These are phyloP conservation scores for Mionectes olivaceus DNA, from an alignment of 2,797 vertebrate genomes.

Conservation along the genomic window DNA sequence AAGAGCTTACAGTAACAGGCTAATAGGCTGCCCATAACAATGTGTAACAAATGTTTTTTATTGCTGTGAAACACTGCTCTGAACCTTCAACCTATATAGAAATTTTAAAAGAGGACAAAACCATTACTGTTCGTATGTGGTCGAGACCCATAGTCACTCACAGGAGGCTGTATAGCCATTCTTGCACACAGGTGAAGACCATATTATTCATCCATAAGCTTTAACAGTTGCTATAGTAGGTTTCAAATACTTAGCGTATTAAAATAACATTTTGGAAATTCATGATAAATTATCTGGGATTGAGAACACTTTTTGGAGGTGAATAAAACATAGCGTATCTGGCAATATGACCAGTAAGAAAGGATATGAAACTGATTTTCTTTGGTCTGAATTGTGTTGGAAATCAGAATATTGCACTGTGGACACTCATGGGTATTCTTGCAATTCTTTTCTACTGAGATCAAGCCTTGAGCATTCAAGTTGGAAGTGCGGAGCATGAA, in stretches of 20 bases:
- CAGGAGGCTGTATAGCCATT: background rate
- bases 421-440: background rate
- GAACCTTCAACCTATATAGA: background rate
- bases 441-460: background rate
- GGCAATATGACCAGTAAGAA: background rate
- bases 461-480: background rate
- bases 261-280: background rate
- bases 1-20: background rate
- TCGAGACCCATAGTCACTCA: background rate
- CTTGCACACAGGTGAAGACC: background rate
- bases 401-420: background rate
- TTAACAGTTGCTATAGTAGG: background rate
- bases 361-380: background rate
- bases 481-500: background rate
- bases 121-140: background rate
- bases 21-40: background rate
- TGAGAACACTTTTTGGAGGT: background rate
- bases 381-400: background rate
- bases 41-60: background rate
- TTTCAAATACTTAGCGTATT: background rate
- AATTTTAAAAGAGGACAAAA: background rate
- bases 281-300: background rate
- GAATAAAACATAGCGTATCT: background rate
- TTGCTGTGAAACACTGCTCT: background rate
- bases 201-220: background rate